These are phyloP conservation scores for Achroia grisella DNA, from an alignment of 1,140 invertebrate species.

Conservation along the genomic window DNA sequence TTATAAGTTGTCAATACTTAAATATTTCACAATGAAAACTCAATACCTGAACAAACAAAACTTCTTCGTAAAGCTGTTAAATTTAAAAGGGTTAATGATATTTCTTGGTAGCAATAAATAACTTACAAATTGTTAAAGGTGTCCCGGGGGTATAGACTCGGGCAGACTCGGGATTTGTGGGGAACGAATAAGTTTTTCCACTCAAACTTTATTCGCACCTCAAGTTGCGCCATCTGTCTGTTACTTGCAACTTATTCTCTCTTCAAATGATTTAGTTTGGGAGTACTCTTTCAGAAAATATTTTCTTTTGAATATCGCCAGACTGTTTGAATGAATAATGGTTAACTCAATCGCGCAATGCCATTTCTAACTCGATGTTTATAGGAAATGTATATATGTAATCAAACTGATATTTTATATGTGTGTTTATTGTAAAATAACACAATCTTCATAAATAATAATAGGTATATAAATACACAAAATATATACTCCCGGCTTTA, in stretches of 20 bases:
- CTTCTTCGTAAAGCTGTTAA: constrained; percentile 30
- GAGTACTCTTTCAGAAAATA: constrained; percentile 60
- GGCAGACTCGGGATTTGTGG: constrained; percentile 48
- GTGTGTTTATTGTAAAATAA: no score
- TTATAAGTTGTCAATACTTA: constrained; percentile 8
- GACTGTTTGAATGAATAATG: constrained; percentile 58
- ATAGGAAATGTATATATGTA: no score
- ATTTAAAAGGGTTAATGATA: constrained; percentile 64
- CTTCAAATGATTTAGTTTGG: constrained; percentile 70
- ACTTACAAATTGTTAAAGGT: constrained; percentile 68
- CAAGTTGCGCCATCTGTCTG: constrained; percentile 65
- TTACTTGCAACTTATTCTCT: constrained; percentile 67
- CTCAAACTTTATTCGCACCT: constrained; percentile 72
- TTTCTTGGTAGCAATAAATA: constrained; percentile 65
- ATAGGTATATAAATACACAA: no score
- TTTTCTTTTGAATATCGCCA: constrained; percentile 59
- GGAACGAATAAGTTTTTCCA: constrained; percentile 65
- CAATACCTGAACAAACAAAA: constrained; percentile 31
- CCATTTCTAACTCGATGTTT: constrained; percentile 32
- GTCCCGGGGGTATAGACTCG: constrained; percentile 52
- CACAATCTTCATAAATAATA: no score
- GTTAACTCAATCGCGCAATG: constrained; percentile 18
- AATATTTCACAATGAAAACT: constrained; percentile 13
- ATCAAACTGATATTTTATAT: no score
- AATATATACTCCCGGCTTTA: no score